Conservation (phyloP, 2,888 invertebrate genomes). For the Hylaea fasciaria region DNA sequence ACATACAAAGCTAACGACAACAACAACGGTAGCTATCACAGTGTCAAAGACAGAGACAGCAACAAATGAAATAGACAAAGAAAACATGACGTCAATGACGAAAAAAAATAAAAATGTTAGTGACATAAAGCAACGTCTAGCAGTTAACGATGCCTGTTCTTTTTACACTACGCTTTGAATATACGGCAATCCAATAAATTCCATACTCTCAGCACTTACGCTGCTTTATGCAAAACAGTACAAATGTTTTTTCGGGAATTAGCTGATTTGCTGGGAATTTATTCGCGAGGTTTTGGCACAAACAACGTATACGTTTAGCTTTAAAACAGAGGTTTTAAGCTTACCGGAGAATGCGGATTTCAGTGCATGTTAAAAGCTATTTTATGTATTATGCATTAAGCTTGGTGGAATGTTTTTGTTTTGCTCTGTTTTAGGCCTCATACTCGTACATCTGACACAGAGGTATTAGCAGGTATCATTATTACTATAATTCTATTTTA, state of each 20-base stretch:
- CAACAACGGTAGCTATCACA: too few species aligned
- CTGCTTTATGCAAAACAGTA: conserved; percentile 4
- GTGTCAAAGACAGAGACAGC: too few species aligned
- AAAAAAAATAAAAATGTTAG: too few species aligned
- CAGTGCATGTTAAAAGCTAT: conserved; percentile 29
- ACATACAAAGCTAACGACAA: too few species aligned
- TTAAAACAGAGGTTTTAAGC: conserved; percentile 30
- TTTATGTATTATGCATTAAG: conserved; percentile 17
- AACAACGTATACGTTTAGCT: conserved; percentile 20
- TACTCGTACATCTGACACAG: too few species aligned
- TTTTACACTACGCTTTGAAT: neutral
- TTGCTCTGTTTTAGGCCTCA: neutral
- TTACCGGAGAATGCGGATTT: conserved; percentile 26
- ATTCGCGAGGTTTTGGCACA: conserved; percentile 29
- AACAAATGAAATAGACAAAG: too few species aligned
- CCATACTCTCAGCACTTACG: neutral
- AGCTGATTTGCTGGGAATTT: conserved; percentile 28
- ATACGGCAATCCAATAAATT: neutral
- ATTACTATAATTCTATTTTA: neutral
- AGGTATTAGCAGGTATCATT: neutral
- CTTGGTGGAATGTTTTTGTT: neutral
- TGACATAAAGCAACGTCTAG: too few species aligned
- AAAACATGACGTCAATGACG: too few species aligned
- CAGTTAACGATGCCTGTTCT: neutral
- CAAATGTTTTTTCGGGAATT: conserved; percentile 19